Conservation (phyloP, 2,797 vertebrate species). For the Tachyglossus aculeatus region DNA sequence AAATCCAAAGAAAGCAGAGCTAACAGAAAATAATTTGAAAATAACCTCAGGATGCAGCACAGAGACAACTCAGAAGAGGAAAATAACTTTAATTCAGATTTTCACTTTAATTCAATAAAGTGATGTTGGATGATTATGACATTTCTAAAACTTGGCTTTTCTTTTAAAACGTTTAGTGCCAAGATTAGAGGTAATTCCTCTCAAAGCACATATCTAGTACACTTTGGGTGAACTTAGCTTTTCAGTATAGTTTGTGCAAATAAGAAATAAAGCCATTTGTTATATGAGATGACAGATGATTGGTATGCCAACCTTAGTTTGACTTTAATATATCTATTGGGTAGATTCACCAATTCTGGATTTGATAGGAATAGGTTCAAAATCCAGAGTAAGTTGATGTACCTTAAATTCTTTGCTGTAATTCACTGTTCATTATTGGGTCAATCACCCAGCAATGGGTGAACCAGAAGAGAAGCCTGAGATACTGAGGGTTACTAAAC, state of each 20-base stretch:
- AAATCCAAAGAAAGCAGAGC: slow-evolving; percentile 9
- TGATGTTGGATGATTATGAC: slow-evolving; percentile 8
- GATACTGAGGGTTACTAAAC: no score
- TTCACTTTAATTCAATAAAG: slow-evolving; percentile 38
- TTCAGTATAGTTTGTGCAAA: slow-evolving; percentile 24
- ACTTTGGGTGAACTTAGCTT: slow-evolving; percentile 5
- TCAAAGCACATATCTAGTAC: slow-evolving; percentile 7
- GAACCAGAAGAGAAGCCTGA: no score
- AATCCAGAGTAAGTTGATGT: no score
- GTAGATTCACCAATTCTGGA: no score
- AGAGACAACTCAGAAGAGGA: slow-evolving; percentile 37
- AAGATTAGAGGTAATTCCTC: no score
- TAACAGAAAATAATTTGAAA: slow-evolving; percentile 50
- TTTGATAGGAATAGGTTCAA: no score
- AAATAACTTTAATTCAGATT: slow-evolving; percentile 38
- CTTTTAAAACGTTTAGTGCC: slow-evolving; percentile 18
- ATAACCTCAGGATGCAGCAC: slow-evolving; percentile 14
- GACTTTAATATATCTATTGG: no score
- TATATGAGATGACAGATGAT: neutral
- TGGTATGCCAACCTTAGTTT: no score
- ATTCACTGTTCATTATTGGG: no score
- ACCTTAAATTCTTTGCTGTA: no score
- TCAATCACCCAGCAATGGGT: no score
- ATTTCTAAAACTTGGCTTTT: neutral
- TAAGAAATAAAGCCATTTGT: neutral